These are phyloP conservation scores for Prionchulus punctatus DNA, from an alignment of 2,888 invertebrate species.

Conservation along the genomic window DNA sequence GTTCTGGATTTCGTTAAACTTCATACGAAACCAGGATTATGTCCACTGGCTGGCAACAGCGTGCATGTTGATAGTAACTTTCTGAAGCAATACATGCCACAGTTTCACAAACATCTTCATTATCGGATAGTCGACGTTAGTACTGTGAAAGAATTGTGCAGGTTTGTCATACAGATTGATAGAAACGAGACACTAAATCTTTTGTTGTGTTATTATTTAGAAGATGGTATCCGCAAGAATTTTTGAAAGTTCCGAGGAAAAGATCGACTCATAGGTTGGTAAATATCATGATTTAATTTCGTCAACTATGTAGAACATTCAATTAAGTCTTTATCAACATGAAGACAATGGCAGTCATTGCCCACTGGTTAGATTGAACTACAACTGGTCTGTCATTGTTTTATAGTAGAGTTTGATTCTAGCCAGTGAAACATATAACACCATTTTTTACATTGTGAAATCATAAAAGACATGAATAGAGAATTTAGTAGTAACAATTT, in stretches of 20 bases:
- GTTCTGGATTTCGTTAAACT: conserved; percentile 54
- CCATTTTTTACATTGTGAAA: too few species aligned
- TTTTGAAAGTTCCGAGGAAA: conserved; percentile 28
- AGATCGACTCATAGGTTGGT: conserved; percentile 37
- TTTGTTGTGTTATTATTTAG: conserved; percentile 6
- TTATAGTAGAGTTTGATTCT: too few species aligned
- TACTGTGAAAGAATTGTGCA: conserved; percentile 61
- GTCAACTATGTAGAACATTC: too few species aligned
- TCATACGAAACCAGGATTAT: conserved; percentile 43
- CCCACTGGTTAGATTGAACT: too few species aligned
- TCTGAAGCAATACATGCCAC: conserved; percentile 63
- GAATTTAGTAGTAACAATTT: too few species aligned
- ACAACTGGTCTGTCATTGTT: too few species aligned
- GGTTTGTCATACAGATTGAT: conserved; percentile 4
- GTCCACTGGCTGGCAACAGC: conserved; percentile 64
- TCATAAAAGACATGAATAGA: too few species aligned
- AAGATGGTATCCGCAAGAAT: conserved; percentile 50
- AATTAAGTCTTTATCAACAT: too few species aligned
- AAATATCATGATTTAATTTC: neutral
- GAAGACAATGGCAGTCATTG: too few species aligned
- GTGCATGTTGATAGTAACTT: conserved; percentile 72
- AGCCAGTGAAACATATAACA: too few species aligned
- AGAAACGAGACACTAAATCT: neutral
- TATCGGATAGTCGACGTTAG: conserved; percentile 85
- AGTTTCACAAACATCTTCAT: conserved; percentile 58